Evolutionary conservation across 2,797 vertebrate genomes (phyloP).

Genomic region (Helicolenus hilgendorfi): DNA sequence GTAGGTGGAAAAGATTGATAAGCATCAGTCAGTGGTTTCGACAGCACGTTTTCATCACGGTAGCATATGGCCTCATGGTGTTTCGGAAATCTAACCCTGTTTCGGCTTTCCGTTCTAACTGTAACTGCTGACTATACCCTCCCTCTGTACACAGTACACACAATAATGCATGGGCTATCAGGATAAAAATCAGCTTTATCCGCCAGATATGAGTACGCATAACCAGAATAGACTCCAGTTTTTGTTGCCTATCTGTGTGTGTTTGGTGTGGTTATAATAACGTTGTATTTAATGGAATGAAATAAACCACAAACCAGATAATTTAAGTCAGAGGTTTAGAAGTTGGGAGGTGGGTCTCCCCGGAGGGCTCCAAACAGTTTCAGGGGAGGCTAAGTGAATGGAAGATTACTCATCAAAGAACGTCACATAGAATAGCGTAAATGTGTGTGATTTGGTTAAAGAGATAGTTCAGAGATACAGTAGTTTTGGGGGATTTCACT

Average conservation of each 20-base stretch:
- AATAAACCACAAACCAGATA: not conserved
- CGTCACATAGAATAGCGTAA: not conserved
- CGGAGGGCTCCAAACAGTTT: not conserved
- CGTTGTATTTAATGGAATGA: not conserved
- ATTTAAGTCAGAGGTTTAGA: not conserved
- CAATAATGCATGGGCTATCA: not conserved
- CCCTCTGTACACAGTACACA: not conserved
- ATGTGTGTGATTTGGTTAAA: no score
- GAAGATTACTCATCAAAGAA: no score
- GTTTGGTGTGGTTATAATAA: not conserved
- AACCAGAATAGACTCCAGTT: not conserved
- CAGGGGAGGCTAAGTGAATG: no score
- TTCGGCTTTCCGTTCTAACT: not conserved
- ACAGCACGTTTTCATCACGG: not conserved
- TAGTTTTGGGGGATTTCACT: not conserved
- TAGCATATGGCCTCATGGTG: not conserved
- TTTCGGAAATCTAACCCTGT: not conserved
- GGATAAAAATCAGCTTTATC: not conserved
- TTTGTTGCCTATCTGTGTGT: not conserved
- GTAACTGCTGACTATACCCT: not conserved
- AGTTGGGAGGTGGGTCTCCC: not conserved
- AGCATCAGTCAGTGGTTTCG: slow-evolving; percentile 34
- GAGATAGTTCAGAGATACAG: no score
- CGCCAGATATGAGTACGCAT: not conserved
- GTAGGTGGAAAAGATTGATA: slow-evolving; percentile 61